phyloP scores from a whole-genome alignment of 2,797 vertebrate genomes.

The Urophycis tenuis region DNA sequence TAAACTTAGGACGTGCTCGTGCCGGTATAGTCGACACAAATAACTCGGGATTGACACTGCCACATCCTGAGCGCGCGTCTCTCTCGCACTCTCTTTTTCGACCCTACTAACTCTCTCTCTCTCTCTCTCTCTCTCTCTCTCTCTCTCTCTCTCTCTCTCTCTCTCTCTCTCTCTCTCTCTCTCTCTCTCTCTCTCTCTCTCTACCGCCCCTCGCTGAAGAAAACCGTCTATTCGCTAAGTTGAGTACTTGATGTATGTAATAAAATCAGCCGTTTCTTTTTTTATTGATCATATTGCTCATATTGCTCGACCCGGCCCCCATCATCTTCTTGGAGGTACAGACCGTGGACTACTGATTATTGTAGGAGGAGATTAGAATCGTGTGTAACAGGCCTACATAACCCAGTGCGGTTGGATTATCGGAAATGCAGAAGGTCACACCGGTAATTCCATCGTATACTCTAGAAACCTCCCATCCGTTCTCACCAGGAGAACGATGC shows the following conservation, averaged over 20 bases:
- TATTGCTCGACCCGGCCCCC: not conserved
- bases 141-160: not conserved
- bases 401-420: not conserved
- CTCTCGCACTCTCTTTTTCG: not conserved
- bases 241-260: no score
- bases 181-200: slow-evolving; percentile 12
- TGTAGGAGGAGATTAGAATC: not conserved
- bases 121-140: not conserved
- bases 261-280: no score
- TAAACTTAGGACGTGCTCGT: no score
- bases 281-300: not conserved
- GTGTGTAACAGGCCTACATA: not conserved
- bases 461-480: slow-evolving; percentile 1
- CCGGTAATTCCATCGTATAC: not conserved
- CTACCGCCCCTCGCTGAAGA: no score
- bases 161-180: not conserved
- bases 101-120: not conserved
- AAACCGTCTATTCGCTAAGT: no score
- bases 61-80: not conserved
- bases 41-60: no score
- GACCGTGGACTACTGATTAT: not conserved
- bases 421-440: no score
- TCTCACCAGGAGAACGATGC: slow-evolving; percentile 32
- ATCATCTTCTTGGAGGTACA: not conserved
- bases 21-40: no score